Base-by-base conservation (phyloP, 2,797 vertebrate genomes). In the Pangasius sanitwongsei region DNA sequence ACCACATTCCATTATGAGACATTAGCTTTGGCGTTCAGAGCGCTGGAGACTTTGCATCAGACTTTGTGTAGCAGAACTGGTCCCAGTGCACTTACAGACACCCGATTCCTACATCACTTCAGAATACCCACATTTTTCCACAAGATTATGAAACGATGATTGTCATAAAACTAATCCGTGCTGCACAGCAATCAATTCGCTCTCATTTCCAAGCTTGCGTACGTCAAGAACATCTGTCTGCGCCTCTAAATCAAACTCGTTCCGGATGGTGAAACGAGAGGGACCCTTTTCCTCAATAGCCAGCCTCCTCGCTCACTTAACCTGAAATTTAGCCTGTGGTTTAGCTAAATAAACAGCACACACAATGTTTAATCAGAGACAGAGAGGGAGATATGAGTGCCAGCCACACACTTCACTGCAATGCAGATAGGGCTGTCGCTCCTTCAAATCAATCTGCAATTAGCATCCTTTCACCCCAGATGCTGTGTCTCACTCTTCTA, bases 371-470 rank as follows among this genome's bases (percentile, higher is more conserved):
- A 96, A 97, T 96, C 96, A 96, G 94, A 92, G 93, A 93, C 92
- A 87, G 93, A 37, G 70, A 59, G n/a, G n/a, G 83, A 85, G 83
- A 44, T n/a, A 37, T 8, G 23, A 84, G 87, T 41, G 44, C 25
- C 41, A 31, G 88, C 86, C 83, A 90, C 72, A 92, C 92, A 86
- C 90, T 69, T 94, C 89, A 92, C 88, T 93, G 94, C 94, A 94
- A 93, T 94, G 90, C 92, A 94, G 92, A 92, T 95, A 94, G 94
- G 91, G 93, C 95, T 94, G 94, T 94, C 94, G 95, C 94, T 91
- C 95, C 95, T 95, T 94, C 95, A 92, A 95, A 96, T 96, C 96
- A 96, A 96, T 96, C 95, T 92, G 94, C 93, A 97, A 96, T 97
- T 97, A 97, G 94, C 91, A 91, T 90, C 93, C 94, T 97, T 96